phyloP scores from a whole-genome alignment of 1,140 invertebrate genomes.

The Heliconius melpomene region DNA sequence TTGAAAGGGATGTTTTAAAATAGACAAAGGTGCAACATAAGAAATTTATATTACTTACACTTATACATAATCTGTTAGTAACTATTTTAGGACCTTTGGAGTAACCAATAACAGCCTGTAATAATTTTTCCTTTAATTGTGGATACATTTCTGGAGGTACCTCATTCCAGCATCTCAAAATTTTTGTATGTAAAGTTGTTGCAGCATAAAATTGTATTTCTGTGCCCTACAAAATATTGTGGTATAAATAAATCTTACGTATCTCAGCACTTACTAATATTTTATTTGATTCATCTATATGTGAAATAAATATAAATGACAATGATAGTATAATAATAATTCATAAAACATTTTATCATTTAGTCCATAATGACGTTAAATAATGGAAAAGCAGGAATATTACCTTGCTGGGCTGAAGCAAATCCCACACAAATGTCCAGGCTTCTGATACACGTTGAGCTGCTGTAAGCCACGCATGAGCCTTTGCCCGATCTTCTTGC shows the following conservation, averaged over 20 bases:
- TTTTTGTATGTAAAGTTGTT: conserved; percentile 92
- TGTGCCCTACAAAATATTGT: conserved; percentile 82
- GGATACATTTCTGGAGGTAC: conserved; percentile 89
- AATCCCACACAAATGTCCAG: conserved; percentile 94
- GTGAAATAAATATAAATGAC: not conserved
- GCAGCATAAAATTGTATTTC: conserved; percentile 97
- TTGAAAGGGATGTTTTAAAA: not conserved
- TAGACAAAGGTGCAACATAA: not conserved
- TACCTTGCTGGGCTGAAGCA: conserved; percentile 89
- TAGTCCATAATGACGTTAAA: not conserved
- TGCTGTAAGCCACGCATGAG: conserved; percentile 90
- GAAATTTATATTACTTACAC: conserved; percentile 83
- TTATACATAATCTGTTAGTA: conserved; percentile 91
- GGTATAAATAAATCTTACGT: not conserved
- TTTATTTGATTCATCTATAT: not conserved
- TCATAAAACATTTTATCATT: not conserved
- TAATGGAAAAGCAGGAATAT: not conserved
- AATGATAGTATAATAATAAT: not conserved
- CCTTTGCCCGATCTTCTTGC: conserved; percentile 84
- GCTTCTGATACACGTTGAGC: conserved; percentile 91
- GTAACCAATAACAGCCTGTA: conserved; percentile 89
- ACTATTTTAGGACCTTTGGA: conserved; percentile 91
- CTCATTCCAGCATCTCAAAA: conserved; percentile 92
- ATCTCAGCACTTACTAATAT: not conserved
- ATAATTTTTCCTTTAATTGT: conserved; percentile 87